phyloP scores from a whole-genome alignment of 2,888 invertebrate genomes.

The Salpingus planirostris region DNA sequence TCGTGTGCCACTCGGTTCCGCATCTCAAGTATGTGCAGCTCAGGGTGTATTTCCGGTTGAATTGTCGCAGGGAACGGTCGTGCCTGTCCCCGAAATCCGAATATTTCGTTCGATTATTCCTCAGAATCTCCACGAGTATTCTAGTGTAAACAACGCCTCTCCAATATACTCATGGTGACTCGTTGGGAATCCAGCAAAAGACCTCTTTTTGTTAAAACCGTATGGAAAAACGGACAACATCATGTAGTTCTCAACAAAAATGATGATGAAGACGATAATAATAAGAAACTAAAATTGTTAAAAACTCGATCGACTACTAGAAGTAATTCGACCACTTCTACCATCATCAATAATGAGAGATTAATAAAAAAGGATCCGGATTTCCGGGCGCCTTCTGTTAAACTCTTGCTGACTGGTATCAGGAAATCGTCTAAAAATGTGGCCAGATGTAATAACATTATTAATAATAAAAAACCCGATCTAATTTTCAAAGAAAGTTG shows the following conservation, averaged over 20 bases:
- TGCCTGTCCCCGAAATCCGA: slow-evolving; percentile 25
- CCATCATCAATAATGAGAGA: slow-evolving; percentile 6
- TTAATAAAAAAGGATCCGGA: neutral
- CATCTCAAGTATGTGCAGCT: slow-evolving; percentile 16
- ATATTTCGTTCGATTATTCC: neutral
- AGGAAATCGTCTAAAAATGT: neutral
- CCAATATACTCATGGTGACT: no score
- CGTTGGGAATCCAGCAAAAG: slow-evolving; percentile 51
- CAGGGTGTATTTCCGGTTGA: slow-evolving; percentile 29
- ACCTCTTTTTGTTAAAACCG: slow-evolving; percentile 48
- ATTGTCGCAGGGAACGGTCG: slow-evolving; percentile 30
- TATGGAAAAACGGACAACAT: slow-evolving; percentile 64
- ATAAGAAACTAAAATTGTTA: no score
- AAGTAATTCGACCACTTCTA: no score
- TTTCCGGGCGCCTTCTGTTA: neutral
- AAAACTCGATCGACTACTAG: no score
- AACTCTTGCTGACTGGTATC: slow-evolving; percentile 1
- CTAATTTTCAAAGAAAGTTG: no score
- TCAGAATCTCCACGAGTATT: no score
- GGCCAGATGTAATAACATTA: no score
- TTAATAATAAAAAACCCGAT: no score
- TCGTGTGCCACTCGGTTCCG: slow-evolving; percentile 14
- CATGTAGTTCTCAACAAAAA: slow-evolving; percentile 58
- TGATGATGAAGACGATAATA: no score
- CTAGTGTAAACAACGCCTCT: slow-evolving; percentile 17